Evolutionary conservation across 23 tunicate species (phyloP).

Genomic region (Ascidia mentula): DNA sequence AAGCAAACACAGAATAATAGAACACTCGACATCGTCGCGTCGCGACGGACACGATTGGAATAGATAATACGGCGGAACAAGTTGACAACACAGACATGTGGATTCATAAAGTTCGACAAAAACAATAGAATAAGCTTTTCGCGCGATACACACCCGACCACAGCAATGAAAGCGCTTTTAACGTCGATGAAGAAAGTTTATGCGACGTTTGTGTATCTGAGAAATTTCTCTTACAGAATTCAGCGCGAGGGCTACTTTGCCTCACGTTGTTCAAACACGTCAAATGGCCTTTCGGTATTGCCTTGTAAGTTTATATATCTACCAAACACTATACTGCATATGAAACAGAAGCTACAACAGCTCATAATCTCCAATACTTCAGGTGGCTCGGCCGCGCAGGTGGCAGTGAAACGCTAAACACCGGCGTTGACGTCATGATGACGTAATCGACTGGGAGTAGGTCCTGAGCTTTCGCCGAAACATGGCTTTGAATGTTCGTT

Average conservation of each 20-base stretch:
- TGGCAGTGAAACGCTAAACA: neutral
- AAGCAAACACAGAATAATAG: neutral
- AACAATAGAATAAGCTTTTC: neutral
- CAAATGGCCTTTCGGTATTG: neutral
- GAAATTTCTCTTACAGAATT: neutral
- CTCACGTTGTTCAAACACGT: neutral
- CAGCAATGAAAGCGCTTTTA: neutral
- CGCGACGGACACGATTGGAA: neutral
- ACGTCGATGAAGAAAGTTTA: neutral
- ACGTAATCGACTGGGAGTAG: neutral
- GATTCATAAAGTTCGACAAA: too few species aligned
- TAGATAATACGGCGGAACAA: constrained; percentile 7
- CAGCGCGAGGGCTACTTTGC: neutral
- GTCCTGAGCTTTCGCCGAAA: neutral
- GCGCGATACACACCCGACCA: neutral
- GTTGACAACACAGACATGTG: neutral
- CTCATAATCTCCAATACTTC: neutral
- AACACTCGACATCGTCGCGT: neutral
- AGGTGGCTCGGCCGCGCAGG: neutral
- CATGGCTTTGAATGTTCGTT: neutral
- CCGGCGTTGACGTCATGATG: neutral
- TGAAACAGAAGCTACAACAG: neutral
- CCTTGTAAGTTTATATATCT: neutral
- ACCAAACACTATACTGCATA: neutral
- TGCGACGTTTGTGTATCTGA: neutral